Base-by-base conservation (phyloP, 2,113 vertebrate genomes). In the Daphoenositta chrysoptera region DNA sequence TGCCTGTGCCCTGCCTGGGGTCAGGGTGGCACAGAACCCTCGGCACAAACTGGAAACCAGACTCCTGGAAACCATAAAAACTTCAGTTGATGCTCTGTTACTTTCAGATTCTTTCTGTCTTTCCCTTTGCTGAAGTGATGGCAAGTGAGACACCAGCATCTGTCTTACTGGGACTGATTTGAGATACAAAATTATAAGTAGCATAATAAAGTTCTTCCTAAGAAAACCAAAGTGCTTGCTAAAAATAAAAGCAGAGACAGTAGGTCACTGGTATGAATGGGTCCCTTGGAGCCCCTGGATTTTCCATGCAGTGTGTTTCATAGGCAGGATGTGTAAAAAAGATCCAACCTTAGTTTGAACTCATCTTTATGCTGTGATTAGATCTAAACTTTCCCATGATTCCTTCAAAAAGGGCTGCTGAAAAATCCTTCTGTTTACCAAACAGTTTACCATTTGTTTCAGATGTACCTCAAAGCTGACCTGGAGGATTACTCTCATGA, bases 391-490 rank as follows among this genome's bases (percentile, higher is more conserved):
- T 96, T 94, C 71, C 79, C 92, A 64, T 90, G 66, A 90, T 94
- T 92, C 79, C 42, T 60, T 95, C 65, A 82, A 40, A 95, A 93
- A 77, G 40, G 65, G 51, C 73, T 90, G 86, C 93, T 75, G 92
- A 97, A 93, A 94, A 95, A 89, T 78, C 35, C 64, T 92, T 93
- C 83, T 93, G 85, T 92, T 94, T 97, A 97, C 93, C 89, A 95
- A 95, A 93, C 42, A 91, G 80, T 95, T 97, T 96, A 65, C 64
- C 75, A 51, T 97, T 96, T 97, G 81, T 96, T 97, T 98, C 86
- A 76, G 90, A 73, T 95, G 69, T 95, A 93, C 79, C 92, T 96
- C 91, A 75, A 31, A 93, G 86, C 58, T 96, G 90, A 95, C 89
- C 83, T 95, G 58, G 77, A 90, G 94, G 95, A 96, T 97, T 95